These are phyloP conservation scores for Pyralis farinalis DNA, from an alignment of 2,888 invertebrate species.

Conservation along the genomic window DNA sequence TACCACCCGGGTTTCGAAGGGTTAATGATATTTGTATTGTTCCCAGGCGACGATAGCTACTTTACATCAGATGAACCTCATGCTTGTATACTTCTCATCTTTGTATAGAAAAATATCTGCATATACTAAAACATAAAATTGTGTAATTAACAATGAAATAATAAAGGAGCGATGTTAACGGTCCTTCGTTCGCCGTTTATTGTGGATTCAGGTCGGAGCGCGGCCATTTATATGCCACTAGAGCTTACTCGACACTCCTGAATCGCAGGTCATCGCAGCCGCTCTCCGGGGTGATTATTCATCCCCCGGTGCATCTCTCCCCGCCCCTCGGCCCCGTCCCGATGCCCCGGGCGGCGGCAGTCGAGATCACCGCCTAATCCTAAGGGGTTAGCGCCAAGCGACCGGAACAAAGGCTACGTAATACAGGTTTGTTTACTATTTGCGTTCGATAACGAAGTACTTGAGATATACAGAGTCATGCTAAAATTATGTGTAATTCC, in stretches of 20 bases:
- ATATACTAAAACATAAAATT: too few species aligned
- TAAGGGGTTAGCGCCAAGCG: constrained; percentile 3
- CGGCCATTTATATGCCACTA: constrained; percentile 14
- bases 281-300: constrained; percentile 6
- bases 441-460: constrained; percentile 3
- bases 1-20: too few species aligned
- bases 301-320: constrained; percentile 5
- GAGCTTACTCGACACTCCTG: constrained; percentile 12
- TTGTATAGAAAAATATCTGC: too few species aligned
- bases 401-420: constrained; percentile 4
- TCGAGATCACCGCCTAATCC: constrained; percentile 8
- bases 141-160: too few species aligned
- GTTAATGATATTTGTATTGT: too few species aligned
- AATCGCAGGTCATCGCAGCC: constrained; percentile 12
- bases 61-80: too few species aligned
- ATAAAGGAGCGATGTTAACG: not conserved
- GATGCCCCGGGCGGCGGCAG: not conserved
- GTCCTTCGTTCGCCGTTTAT: constrained; percentile 4
- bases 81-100: too few species aligned
- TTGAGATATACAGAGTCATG: too few species aligned
- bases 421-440: constrained; percentile 7
- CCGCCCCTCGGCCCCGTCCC: not conserved
- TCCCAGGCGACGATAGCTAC: too few species aligned
- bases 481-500: too few species aligned
- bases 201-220: constrained; percentile 9